Percentiles rank a stretch among this genome's conserved stretches.
These are phyloP conservation scores for Alosa alosa DNA, from an alignment of 2,113 vertebrate genomes.

Conservation along the genomic window DNA sequence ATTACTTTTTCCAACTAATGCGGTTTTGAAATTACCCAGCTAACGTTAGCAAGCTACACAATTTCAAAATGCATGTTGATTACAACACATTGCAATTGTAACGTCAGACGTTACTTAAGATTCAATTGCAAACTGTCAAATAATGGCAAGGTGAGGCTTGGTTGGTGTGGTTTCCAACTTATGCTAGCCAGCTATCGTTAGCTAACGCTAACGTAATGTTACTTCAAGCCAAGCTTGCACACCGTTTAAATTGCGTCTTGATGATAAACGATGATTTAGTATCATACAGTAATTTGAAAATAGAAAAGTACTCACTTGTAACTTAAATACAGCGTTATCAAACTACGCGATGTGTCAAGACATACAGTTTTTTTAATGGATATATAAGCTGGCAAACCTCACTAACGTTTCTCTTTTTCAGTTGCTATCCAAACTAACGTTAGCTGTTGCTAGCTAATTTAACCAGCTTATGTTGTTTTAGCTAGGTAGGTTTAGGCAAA, in stretches of 20 bases:
- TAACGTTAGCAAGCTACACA: neutral
- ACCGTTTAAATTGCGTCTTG: neutral
- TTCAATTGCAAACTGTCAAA: too few relatives aligned
- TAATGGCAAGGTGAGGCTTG: too few relatives aligned
- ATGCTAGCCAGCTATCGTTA: neutral
- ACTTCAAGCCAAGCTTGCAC: neutral
- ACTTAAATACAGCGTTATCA: neutral
- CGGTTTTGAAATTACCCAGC: too few relatives aligned
- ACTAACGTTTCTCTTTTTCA: neutral
- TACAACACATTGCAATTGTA: neutral
- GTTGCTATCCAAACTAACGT: neutral
- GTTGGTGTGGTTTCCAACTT: neutral
- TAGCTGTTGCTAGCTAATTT: constrained; percentile 10
- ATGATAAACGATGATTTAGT: neutral
- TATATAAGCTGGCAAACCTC: neutral
- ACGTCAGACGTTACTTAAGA: too few relatives aligned
- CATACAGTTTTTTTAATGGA: neutral
- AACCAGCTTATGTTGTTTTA: neutral
- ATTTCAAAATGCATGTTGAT: neutral
- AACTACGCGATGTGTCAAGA: neutral
- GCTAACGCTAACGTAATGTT: neutral
- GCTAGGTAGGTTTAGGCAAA: neutral
- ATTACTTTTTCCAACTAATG: too few relatives aligned
- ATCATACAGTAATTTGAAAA: neutral
- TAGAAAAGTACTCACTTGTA: neutral